Conservation (phyloP, 2,888 invertebrate genomes). For the Lepeophtheirus nordmannii region DNA sequence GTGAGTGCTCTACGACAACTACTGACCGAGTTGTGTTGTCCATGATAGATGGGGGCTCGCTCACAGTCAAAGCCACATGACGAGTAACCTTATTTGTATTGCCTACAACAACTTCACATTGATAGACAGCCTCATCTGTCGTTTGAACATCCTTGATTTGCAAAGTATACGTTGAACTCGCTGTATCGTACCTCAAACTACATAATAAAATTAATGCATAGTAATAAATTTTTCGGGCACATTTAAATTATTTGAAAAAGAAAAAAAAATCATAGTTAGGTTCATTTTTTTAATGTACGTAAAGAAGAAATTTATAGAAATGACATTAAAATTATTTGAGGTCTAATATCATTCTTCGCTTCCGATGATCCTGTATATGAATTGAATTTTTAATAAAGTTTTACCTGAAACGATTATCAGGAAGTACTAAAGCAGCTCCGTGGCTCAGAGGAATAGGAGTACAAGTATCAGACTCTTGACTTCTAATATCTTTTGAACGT, state of each 20-base stretch:
- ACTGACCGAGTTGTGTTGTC: conserved; percentile 77
- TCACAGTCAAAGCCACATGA: conserved; percentile 64
- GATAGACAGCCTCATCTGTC: conserved; percentile 73
- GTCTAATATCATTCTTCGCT: too few species aligned
- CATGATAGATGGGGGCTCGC: conserved; percentile 77
- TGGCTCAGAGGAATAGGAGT: conserved; percentile 66
- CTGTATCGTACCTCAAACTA: conserved; percentile 48
- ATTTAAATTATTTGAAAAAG: too few species aligned
- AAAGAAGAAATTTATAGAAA: too few species aligned
- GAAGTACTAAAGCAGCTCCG: conserved; percentile 64
- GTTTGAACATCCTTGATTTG: conserved; percentile 81
- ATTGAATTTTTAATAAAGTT: neutral
- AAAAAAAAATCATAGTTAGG: too few species aligned
- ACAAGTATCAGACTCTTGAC: conserved; percentile 37
- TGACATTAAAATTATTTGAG: too few species aligned
- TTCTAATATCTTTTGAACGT: conserved; percentile 28
- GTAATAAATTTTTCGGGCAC: too few species aligned
- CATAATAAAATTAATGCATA: too few species aligned
- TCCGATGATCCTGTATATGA: too few species aligned
- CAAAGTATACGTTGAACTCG: conserved; percentile 63
- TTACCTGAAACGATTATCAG: conserved; percentile 54
- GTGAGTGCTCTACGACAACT: conserved; percentile 57
- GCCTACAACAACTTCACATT: conserved; percentile 72
- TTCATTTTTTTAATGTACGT: too few species aligned
- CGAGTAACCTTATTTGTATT: conserved; percentile 63